phyloP scores from a whole-genome alignment of 2,113 vertebrate genomes.

The Cisticola juncidis region DNA sequence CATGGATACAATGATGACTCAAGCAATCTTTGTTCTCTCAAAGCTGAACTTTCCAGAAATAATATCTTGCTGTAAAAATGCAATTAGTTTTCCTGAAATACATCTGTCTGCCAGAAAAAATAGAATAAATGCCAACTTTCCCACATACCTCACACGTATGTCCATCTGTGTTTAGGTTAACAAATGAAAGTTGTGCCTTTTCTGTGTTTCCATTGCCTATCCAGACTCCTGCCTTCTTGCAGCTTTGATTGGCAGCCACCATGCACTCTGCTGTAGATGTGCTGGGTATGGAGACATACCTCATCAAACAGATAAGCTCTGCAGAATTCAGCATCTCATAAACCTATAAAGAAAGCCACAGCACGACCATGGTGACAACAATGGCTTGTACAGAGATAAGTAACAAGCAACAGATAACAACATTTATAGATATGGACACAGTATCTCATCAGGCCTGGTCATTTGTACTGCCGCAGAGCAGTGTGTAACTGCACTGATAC shows the following conservation, averaged over 20 bases:
- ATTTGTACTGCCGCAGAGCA: background rate
- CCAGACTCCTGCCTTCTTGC: constrained; percentile 76
- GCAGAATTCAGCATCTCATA: constrained; percentile 90
- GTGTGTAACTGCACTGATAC: background rate
- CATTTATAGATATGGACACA: background rate
- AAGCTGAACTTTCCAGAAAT: background rate
- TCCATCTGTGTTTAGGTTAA: constrained; percentile 80
- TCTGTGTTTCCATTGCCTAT: constrained; percentile 85
- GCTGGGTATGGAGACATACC: constrained; percentile 73
- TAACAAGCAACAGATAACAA: background rate
- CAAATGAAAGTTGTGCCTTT: constrained; percentile 77
- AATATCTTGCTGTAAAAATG: background rate
- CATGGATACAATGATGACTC: background rate
- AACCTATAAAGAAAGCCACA: constrained; percentile 71
- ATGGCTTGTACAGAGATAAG: background rate
- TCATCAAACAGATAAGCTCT: constrained; percentile 88
- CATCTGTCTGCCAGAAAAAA: background rate
- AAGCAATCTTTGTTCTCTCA: background rate
- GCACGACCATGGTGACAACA: background rate
- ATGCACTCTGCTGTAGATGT: constrained; percentile 82
- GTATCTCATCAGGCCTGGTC: background rate
- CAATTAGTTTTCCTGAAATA: background rate
- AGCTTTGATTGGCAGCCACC: constrained; percentile 61
- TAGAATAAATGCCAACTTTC: background rate
- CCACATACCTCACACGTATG: constrained; percentile 79